phyloP scores from a whole-genome alignment of 2,888 invertebrate genomes.

The Andrena hattorfiana region DNA sequence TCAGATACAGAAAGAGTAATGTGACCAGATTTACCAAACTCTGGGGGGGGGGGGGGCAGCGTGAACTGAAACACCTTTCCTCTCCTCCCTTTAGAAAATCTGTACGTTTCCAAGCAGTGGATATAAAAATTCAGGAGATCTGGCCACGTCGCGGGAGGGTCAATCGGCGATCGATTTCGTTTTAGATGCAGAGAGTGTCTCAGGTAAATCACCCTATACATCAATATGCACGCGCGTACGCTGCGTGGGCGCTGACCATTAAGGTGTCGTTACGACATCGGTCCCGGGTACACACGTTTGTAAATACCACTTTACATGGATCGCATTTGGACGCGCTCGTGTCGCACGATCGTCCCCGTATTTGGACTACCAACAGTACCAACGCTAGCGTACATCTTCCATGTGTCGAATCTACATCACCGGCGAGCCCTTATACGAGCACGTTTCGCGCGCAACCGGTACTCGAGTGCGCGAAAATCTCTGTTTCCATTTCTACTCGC shows the following conservation, averaged over 20 bases:
- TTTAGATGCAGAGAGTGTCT: constrained; percentile 4
- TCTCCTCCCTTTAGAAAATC: neutral
- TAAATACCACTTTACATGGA: constrained; percentile 62
- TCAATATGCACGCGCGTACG: constrained; percentile 46
- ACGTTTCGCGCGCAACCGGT: neutral
- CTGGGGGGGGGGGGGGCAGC: no score
- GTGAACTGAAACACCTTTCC: neutral
- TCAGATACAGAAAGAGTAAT: neutral
- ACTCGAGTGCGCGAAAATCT: constrained; percentile 7
- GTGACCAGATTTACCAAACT: constrained; percentile 3
- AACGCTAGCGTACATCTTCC: constrained; percentile 43
- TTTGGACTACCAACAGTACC: constrained; percentile 56
- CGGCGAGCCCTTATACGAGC: constrained; percentile 14
- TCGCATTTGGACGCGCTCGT: constrained; percentile 40
- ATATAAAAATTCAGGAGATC: neutral
- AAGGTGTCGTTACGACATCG: constrained; percentile 72
- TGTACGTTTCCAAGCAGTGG: neutral
- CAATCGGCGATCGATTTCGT: no score
- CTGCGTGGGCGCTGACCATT: constrained; percentile 71
- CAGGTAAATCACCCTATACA: constrained; percentile 58
- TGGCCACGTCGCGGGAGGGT: neutral
- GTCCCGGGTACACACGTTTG: constrained; percentile 56
- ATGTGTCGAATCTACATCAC: constrained; percentile 14
- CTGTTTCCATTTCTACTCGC: constrained; percentile 4
- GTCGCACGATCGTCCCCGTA: constrained; percentile 46